Conservation (phyloP, 2,113 vertebrate species). For the Dolichotis patagonum region DNA sequence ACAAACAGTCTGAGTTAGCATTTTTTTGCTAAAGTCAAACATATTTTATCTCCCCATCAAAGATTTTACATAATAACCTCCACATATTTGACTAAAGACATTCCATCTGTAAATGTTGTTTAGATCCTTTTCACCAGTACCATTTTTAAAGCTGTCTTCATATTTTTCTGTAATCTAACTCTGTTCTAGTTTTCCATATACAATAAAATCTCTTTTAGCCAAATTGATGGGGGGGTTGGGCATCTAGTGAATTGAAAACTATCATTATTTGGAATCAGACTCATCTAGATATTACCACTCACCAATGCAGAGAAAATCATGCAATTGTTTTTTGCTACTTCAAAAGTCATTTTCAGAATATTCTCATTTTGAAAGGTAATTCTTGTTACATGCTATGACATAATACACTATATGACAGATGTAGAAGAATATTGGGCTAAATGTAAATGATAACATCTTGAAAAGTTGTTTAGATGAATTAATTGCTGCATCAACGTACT, state of each 20-base stretch:
- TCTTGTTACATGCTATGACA: not conserved
- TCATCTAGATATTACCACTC: not conserved
- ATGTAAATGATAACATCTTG: not conserved
- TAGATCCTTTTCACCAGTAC: not conserved
- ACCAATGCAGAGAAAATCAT: conserved; percentile 25
- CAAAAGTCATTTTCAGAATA: conserved; percentile 47
- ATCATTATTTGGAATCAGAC: conserved; percentile 23
- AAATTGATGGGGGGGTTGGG: not conserved
- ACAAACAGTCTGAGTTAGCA: not conserved
- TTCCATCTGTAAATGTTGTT: not conserved
- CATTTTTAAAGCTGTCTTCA: conserved; percentile 53
- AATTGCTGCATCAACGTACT: not conserved
- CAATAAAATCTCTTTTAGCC: conserved; percentile 45
- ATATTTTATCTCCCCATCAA: not conserved
- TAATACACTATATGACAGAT: not conserved
- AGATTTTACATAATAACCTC: not conserved
- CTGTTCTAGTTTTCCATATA: conserved; percentile 27
- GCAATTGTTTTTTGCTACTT: not conserved
- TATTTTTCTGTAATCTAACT: conserved; percentile 29
- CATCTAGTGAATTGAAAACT: conserved; percentile 51
- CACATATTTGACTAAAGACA: not conserved
- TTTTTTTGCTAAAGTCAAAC: not conserved
- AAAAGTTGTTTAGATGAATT: conserved; percentile 5
- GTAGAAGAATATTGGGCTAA: not conserved
- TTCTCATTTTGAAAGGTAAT: conserved; percentile 39